Percentiles rank a stretch among this genome's conserved stretches.
phyloP scores from a whole-genome alignment of 2,113 vertebrate genomes.

The Neogale vison region DNA sequence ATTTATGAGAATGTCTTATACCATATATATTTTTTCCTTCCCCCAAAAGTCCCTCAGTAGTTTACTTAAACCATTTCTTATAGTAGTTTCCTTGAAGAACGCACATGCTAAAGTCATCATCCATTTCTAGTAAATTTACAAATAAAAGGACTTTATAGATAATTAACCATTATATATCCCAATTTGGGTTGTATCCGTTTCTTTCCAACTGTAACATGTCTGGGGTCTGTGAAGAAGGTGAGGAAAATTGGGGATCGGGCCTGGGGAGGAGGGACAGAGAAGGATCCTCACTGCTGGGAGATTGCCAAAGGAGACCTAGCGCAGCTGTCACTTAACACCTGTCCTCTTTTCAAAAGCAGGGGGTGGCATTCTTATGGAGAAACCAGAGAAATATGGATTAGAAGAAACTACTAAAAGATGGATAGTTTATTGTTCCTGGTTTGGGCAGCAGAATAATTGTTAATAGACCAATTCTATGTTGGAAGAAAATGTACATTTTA shows the following conservation, averaged over 20 bases:
- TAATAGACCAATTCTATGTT: slow-evolving; percentile 54
- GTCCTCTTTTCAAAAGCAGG: slow-evolving; percentile 71
- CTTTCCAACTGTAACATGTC: background rate
- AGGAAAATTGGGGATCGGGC: background rate
- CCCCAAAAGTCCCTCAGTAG: background rate
- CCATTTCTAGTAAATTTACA: background rate
- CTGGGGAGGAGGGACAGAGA: background rate
- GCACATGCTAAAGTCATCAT: background rate
- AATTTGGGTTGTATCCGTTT: background rate
- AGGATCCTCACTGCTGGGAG: slow-evolving; percentile 3
- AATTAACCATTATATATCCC: background rate
- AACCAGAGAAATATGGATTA: slow-evolving; percentile 76
- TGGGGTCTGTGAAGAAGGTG: slow-evolving; percentile 25
- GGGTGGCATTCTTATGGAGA: slow-evolving; percentile 70
- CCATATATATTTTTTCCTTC: slow-evolving; percentile 5
- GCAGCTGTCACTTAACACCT: slow-evolving; percentile 77
- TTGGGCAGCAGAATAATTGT: slow-evolving; percentile 62
- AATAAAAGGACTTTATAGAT: background rate
- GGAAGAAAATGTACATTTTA: slow-evolving; percentile 34
- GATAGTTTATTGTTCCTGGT: slow-evolving; percentile 71
- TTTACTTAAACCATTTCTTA: background rate
- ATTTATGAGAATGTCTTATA: slow-evolving; percentile 8
- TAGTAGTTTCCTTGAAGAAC: background rate
- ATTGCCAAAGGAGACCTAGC: slow-evolving; percentile 52
- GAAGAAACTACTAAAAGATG: slow-evolving; percentile 67